Conservation (phyloP, 2,888 invertebrate genomes). For the Encarsia formosa region DNA sequence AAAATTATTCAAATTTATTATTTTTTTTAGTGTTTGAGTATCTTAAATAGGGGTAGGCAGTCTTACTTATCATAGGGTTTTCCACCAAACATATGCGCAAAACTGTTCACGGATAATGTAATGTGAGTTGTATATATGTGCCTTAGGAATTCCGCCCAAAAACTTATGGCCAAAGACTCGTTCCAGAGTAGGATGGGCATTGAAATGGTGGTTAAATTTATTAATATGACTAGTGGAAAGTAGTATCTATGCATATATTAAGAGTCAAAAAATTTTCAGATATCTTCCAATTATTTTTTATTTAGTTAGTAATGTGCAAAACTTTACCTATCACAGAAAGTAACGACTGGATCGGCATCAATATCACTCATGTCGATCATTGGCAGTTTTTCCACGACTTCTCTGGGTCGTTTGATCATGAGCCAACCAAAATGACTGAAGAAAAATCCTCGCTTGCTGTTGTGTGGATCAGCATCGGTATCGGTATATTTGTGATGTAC, state of each 20-base stretch:
- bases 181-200: background rate
- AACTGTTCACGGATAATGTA: background rate
- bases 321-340: background rate
- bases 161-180: background rate
- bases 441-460: background rate
- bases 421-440: background rate
- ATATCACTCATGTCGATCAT: background rate
- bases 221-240: background rate
- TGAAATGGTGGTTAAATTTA: background rate
- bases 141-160: background rate
- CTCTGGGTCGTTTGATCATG: background rate
- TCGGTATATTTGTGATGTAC: background rate
- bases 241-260: background rate
- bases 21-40: no score
- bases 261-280: background rate
- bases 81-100: background rate
- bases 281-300: background rate
- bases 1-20: no score
- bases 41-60: background rate
- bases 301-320: background rate
- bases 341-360: background rate
- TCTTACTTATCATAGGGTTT: background rate
- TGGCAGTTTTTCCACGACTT: background rate
- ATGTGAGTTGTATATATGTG: background rate
- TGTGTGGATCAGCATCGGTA: background rate